Conservation (phyloP, 1,140 invertebrate species). For the Prorops nasuta region DNA sequence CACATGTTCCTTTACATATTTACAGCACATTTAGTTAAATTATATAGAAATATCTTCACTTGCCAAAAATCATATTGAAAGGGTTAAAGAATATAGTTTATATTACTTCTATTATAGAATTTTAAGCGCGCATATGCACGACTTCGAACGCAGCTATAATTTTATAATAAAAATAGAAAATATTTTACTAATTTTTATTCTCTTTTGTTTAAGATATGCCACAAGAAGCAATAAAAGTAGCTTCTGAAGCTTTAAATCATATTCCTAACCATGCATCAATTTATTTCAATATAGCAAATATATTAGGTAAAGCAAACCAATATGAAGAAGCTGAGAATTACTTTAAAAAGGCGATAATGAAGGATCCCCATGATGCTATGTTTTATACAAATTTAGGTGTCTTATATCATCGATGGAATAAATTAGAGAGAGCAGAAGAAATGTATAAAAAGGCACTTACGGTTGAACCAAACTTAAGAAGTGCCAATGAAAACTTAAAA, state of each 20-base stretch:
- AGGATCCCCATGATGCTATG: conserved; percentile 67
- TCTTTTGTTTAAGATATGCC: conserved; percentile 65
- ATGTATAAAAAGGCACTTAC: conserved; percentile 75
- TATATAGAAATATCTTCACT: too few relatives aligned
- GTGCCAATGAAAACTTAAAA: conserved; percentile 67
- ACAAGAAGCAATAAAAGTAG: conserved; percentile 70
- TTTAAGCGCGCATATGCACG: too few relatives aligned
- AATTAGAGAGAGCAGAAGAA: conserved; percentile 68
- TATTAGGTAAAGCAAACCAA: conserved; percentile 76
- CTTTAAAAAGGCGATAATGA: conserved; percentile 73
- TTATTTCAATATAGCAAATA: conserved; percentile 86
- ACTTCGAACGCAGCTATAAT: too few relatives aligned
- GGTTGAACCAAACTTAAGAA: conserved; percentile 68
- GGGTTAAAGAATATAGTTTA: conserved; percentile 5
- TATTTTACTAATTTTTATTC: too few relatives aligned
- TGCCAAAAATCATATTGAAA: too few relatives aligned
- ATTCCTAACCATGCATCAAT: conserved; percentile 73
- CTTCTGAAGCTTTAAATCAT: conserved; percentile 65
- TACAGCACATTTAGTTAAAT: too few relatives aligned
- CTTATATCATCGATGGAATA: conserved; percentile 91
- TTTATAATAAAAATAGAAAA: too few relatives aligned
- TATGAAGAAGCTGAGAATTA: conserved; percentile 78
- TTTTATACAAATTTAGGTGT: conserved; percentile 89
- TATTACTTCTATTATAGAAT: too few relatives aligned
- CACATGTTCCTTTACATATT: too few relatives aligned